phyloP scores from a whole-genome alignment of 2,113 vertebrate species.

The Puntigrus tetrazona region DNA sequence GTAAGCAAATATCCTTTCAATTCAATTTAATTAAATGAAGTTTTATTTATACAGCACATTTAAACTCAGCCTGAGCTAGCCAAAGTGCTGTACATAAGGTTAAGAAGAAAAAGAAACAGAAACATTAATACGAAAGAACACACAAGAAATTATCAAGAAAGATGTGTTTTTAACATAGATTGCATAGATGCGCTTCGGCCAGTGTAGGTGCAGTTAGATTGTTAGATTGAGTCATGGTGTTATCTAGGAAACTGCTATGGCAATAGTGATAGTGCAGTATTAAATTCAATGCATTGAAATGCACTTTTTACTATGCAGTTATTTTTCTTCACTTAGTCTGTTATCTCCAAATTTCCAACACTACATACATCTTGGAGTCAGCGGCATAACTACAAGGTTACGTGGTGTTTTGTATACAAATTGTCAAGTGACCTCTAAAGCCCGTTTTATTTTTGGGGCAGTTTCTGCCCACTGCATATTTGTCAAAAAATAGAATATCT shows the following conservation, averaged over 20 bases:
- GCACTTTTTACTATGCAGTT: neutral
- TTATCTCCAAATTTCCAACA: neutral
- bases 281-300: neutral
- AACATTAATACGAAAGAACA: too few relatives aligned
- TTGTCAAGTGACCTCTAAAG: neutral
- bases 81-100: too few relatives aligned
- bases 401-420: constrained; percentile 1
- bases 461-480: constrained; percentile 22
- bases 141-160: too few relatives aligned
- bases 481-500: constrained; percentile 53
- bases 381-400: neutral
- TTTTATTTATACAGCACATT: too few relatives aligned
- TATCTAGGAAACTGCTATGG: neutral
- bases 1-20: too few relatives aligned
- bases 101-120: too few relatives aligned
- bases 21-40: too few relatives aligned
- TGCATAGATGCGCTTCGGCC: too few relatives aligned
- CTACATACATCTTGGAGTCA: neutral
- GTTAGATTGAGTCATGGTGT: neutral
- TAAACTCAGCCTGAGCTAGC: too few relatives aligned
- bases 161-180: too few relatives aligned
- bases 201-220: too few relatives aligned
- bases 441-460: constrained; percentile 26
- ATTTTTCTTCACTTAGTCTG: neutral
- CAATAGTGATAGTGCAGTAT: neutral